These are phyloP conservation scores for Latrodectus geometricus DNA, from an alignment of 1,140 invertebrate genomes.

Conservation along the genomic window DNA sequence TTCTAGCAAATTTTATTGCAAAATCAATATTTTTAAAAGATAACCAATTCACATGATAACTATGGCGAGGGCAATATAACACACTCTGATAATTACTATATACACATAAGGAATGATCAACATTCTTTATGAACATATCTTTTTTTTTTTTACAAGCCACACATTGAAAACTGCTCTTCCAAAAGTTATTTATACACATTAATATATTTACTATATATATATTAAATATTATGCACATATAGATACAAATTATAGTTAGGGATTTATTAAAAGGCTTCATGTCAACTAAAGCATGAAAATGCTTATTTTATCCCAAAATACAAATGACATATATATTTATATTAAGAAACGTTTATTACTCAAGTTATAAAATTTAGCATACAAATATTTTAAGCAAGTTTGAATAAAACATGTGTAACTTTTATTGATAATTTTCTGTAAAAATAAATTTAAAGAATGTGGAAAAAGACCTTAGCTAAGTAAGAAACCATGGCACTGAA, in stretches of 20 bases:
- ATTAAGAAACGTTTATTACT: no score
- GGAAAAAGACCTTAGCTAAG: not conserved
- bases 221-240: slow-evolving; percentile 31
- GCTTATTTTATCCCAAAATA: no score
- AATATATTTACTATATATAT: slow-evolving; percentile 25
- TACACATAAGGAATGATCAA: slow-evolving; percentile 61
- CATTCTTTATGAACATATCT: slow-evolving; percentile 32
- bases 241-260: slow-evolving; percentile 12
- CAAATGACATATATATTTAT: no score
- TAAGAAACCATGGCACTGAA: not conserved
- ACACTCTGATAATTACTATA: slow-evolving; percentile 49
- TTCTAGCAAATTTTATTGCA: slow-evolving; percentile 63
- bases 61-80: slow-evolving; percentile 61
- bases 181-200: slow-evolving; percentile 23
- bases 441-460: not conserved
- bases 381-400: no score
- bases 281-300: no score
- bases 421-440: not conserved
- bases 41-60: slow-evolving; percentile 57
- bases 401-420: no score
- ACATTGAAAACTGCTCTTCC: slow-evolving; percentile 15
- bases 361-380: no score
- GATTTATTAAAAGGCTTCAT: no score
- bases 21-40: slow-evolving; percentile 61
- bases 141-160: slow-evolving; percentile 45